Conservation (phyloP, 2,888 invertebrate species). For the Sarcophaga variegata region DNA sequence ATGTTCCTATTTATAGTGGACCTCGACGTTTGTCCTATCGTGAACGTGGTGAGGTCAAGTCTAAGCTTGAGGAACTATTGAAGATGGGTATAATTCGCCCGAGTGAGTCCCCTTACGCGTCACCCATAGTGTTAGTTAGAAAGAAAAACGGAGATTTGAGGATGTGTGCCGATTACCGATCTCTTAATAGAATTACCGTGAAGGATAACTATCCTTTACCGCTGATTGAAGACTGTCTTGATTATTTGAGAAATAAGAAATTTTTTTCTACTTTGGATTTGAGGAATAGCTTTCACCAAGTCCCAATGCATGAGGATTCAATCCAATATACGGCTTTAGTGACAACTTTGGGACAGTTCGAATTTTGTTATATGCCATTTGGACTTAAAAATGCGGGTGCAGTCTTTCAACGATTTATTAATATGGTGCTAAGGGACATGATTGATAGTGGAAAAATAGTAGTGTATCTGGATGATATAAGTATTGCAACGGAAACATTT, state of each 20-base stretch:
- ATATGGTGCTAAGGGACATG: no score
- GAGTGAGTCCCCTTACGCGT: conserved; percentile 10
- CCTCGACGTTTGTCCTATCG: conserved; percentile 1
- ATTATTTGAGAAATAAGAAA: not conserved
- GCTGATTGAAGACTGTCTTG: not conserved
- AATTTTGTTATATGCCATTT: no score
- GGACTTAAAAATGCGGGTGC: no score
- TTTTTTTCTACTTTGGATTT: conserved; percentile 14
- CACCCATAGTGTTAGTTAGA: conserved; percentile 5
- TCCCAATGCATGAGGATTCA: not conserved
- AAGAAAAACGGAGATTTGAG: conserved; percentile 7
- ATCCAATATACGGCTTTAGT: conserved; percentile 12
- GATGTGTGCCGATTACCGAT: not conserved
- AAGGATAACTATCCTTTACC: conserved; percentile 7
- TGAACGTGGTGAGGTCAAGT: conserved; percentile 8
- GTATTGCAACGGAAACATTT: no score
- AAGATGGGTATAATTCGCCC: conserved; percentile 5
- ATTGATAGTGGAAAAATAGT: no score
- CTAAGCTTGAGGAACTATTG: conserved; percentile 13
- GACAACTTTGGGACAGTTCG: no score
- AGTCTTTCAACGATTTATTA: no score
- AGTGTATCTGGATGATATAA: no score
- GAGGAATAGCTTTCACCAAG: not conserved
- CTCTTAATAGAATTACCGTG: conserved; percentile 1
- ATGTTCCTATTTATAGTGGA: conserved; percentile 12